These are phyloP conservation scores for Melanotus villosus DNA, from an alignment of 2,888 invertebrate species.

Conservation along the genomic window DNA sequence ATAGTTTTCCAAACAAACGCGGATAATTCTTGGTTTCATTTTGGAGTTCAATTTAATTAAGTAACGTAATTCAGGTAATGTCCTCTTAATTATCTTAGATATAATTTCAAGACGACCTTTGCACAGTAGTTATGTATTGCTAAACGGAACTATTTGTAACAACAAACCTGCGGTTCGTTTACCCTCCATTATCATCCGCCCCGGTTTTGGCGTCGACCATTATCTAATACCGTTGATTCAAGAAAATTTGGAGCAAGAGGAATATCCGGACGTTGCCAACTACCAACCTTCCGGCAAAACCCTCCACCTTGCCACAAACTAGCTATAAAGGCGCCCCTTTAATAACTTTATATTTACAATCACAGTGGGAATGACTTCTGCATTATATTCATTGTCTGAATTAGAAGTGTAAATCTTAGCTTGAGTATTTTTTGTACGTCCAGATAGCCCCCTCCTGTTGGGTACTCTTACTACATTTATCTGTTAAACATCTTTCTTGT, in stretches of 20 bases:
- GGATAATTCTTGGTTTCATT: not conserved
- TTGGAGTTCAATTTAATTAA: not conserved
- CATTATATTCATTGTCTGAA: constrained; percentile 26
- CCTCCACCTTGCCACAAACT: constrained; percentile 34
- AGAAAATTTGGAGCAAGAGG: constrained; percentile 37
- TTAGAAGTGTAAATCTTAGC: constrained; percentile 19
- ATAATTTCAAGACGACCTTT: constrained; percentile 24
- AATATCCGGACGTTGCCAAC: constrained; percentile 38
- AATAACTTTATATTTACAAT: constrained; percentile 36
- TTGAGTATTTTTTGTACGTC: constrained; percentile 15
- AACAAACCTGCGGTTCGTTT: constrained; percentile 27
- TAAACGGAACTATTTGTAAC: constrained; percentile 25
- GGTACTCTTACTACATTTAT: not conserved
- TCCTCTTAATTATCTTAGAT: constrained; percentile 7
- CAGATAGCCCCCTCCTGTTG: not conserved
- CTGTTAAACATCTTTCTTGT: constrained; percentile 4
- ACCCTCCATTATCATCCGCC: constrained; percentile 29
- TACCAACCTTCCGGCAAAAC: constrained; percentile 32
- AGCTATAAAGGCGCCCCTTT: constrained; percentile 37
- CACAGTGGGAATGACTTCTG: constrained; percentile 30
- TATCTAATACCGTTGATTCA: constrained; percentile 32
- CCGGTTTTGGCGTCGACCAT: constrained; percentile 13
- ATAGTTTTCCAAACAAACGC: too few species aligned
- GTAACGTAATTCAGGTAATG: not conserved
- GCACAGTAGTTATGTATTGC: constrained; percentile 7